These are phyloP conservation scores for Taurulus bubalis DNA, from an alignment of 2,113 vertebrate species.

Conservation along the genomic window DNA sequence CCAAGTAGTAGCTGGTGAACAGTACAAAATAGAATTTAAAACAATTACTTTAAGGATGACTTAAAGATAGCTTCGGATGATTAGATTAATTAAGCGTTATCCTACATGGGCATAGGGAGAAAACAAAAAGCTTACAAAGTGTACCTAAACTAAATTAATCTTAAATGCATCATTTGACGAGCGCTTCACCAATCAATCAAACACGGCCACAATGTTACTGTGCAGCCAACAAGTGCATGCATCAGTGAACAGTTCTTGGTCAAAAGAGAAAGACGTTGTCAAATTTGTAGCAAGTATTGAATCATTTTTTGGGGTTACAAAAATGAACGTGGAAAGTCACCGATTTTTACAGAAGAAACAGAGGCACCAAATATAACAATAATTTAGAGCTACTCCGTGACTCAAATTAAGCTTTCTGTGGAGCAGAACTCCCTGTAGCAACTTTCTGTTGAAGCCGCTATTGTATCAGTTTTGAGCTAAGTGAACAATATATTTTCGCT, in stretches of 20 bases:
- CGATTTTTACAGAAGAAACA: too few relatives aligned
- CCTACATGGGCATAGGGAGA: background rate
- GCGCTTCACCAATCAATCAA: background rate
- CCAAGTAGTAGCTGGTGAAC: background rate
- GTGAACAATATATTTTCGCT: background rate
- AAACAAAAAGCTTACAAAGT: background rate
- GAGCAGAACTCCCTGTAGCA: too few relatives aligned
- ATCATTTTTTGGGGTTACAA: background rate
- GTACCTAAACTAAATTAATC: background rate
- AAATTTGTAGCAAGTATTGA: background rate
- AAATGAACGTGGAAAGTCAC: too few relatives aligned
- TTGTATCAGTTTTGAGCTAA: background rate
- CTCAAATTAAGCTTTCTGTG: too few relatives aligned
- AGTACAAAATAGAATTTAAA: slow-evolving; percentile 8
- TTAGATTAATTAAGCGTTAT: background rate
- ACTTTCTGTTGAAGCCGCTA: too few relatives aligned
- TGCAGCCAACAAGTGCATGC: background rate
- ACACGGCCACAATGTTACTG: background rate
- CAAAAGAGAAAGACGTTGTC: background rate
- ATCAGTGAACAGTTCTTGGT: background rate
- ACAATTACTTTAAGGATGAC: background rate
- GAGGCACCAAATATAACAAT: too few relatives aligned
- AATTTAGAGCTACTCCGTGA: too few relatives aligned
- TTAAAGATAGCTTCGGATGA: background rate
- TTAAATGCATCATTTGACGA: background rate